These are phyloP conservation scores for Dipodomys ordii DNA, from an alignment of 2,113 vertebrate species.

Conservation along the genomic window DNA sequence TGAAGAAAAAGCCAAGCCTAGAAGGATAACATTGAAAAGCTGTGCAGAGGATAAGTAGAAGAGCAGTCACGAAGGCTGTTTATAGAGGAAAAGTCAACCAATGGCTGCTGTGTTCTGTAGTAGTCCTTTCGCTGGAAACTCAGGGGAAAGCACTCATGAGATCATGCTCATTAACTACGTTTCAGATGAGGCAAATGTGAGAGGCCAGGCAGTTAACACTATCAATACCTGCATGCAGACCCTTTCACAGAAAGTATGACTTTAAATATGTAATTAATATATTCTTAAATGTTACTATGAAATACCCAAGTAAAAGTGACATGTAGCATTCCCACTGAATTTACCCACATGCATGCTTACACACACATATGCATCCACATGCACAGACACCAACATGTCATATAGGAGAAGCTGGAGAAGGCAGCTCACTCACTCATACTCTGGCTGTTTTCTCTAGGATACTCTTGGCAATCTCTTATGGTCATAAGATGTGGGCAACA, in stretches of 20 bases:
- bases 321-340: background rate
- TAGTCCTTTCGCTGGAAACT: background rate
- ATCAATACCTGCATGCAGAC: background rate
- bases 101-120: background rate
- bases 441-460: constrained; percentile 12
- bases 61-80: background rate
- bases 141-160: background rate
- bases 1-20: background rate
- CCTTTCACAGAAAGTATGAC: background rate
- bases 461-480: background rate
- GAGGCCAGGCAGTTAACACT: background rate
- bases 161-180: background rate
- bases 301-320: constrained; percentile 13
- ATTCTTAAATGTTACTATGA: background rate
- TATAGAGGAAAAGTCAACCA: too few relatives aligned
- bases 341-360: background rate
- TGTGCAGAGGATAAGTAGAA: background rate
- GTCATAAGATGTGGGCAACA: background rate
- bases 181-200: background rate
- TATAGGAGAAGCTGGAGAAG: background rate
- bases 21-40: background rate
- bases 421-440: background rate
- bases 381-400: background rate
- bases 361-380: background rate
- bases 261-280: background rate